Conservation (phyloP, 2,888 invertebrate species). For the Tortrix viridana region DNA sequence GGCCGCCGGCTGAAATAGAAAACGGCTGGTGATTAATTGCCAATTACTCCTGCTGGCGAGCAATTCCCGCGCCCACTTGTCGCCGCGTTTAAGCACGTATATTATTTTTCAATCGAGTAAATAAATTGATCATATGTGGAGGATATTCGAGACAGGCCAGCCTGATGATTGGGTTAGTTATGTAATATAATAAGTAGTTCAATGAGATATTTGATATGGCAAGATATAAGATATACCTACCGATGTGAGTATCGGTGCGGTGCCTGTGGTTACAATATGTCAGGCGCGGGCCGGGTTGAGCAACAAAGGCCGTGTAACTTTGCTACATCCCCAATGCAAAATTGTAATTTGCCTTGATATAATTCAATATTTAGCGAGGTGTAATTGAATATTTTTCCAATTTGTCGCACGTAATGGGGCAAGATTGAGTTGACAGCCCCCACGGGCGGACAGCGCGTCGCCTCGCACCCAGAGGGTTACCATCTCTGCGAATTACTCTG, state of each 20-base stretch:
- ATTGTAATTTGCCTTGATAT: slow-evolving; percentile 82
- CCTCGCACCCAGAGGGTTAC: slow-evolving; percentile 40
- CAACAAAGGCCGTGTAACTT: slow-evolving; percentile 42
- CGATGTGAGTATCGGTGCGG: not conserved
- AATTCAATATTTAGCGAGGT: slow-evolving; percentile 82
- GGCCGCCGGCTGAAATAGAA: slow-evolving; percentile 76
- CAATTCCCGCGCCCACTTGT: slow-evolving; percentile 77
- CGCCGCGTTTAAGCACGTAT: slow-evolving; percentile 62
- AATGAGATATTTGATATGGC: not conserved
- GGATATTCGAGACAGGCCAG: slow-evolving; percentile 2
- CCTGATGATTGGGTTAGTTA: not conserved
- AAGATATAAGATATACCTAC: not conserved
- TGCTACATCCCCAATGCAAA: slow-evolving; percentile 69
- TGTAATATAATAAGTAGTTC: not conserved
- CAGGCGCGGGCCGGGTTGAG: not conserved
- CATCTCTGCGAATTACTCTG: slow-evolving; percentile 28
- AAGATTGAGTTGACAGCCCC: slow-evolving; percentile 83
- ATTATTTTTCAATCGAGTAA: slow-evolving; percentile 63
- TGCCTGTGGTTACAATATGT: not conserved
- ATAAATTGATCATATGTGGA: slow-evolving; percentile 53
- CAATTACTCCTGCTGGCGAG: slow-evolving; percentile 78
- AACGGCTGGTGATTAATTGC: slow-evolving; percentile 82
- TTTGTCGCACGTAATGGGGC: slow-evolving; percentile 84
- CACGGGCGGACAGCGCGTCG: slow-evolving; percentile 51
- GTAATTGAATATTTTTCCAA: slow-evolving; percentile 85